Percentiles rank a stretch among this genome's conserved stretches.
Evolutionary conservation across 2,797 vertebrate genomes (phyloP).

Genomic region (Epinephelus malabaricus): DNA sequence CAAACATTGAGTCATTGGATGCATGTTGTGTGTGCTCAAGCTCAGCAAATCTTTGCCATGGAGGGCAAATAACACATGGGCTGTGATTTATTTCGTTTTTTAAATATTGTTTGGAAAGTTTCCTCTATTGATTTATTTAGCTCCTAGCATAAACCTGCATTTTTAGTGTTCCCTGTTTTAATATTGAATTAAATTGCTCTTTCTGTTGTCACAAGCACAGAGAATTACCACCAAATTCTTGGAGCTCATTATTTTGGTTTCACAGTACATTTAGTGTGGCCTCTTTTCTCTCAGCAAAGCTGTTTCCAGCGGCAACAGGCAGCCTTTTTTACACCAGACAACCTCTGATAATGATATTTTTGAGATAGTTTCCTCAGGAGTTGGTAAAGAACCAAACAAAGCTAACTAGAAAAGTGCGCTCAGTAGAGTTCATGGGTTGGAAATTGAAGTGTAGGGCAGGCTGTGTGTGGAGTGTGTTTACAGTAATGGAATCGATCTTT

Average conservation of each 20-base stretch:
- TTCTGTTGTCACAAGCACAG: background rate
- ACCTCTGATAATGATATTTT: background rate
- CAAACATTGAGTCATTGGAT: conserved; percentile 48
- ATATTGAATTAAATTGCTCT: background rate
- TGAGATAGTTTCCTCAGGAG: background rate
- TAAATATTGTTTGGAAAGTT: background rate
- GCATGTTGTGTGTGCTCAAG: conserved; percentile 30
- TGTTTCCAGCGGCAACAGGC: background rate
- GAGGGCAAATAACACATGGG: conserved; percentile 24
- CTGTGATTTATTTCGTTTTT: background rate
- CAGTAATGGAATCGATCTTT: too few relatives aligned
- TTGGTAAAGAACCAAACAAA: background rate
- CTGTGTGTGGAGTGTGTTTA: too few relatives aligned
- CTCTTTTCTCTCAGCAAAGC: background rate
- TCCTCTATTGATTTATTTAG: background rate
- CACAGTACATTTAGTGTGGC: background rate
- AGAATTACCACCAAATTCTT: background rate
- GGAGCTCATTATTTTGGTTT: background rate
- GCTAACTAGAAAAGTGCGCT: background rate
- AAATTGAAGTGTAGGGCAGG: too few relatives aligned
- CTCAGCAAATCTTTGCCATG: conserved; percentile 34
- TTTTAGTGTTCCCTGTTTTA: background rate
- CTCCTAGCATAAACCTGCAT: background rate
- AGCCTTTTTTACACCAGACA: too few relatives aligned
- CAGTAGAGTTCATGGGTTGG: too few relatives aligned